Evolutionary conservation across 2,888 invertebrate species (phyloP).

Genomic region (Protodeltote pygarga): DNA sequence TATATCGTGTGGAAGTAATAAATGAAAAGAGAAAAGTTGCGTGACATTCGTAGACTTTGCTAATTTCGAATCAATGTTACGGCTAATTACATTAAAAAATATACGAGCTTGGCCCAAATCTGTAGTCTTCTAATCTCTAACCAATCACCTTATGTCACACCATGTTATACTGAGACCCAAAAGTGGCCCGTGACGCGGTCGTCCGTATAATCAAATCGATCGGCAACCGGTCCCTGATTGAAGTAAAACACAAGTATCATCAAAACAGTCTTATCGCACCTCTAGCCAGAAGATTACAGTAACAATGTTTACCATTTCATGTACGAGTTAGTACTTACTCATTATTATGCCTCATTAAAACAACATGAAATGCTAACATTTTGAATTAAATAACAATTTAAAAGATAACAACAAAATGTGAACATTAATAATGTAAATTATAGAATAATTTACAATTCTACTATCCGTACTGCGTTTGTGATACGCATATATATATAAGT

Average conservation of each 20-base stretch:
- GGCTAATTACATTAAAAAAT: slow-evolving; percentile 45
- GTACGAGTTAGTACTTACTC: slow-evolving; percentile 8
- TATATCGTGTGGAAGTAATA: neutral
- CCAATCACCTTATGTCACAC: slow-evolving; percentile 33
- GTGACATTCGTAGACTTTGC: slow-evolving; percentile 5
- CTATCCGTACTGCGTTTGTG: neutral
- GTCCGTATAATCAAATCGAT: slow-evolving; percentile 1
- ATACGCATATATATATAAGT: neutral
- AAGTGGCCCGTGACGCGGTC: slow-evolving; percentile 6
- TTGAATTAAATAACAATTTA: slow-evolving; percentile 27
- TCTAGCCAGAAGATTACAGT: slow-evolving; percentile 15
- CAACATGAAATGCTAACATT: slow-evolving; percentile 21
- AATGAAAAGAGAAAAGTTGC: slow-evolving; percentile 11
- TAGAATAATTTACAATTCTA: slow-evolving; percentile 2
- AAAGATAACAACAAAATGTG: slow-evolving; percentile 25
- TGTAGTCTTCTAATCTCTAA: slow-evolving; percentile 47
- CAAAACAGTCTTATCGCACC: slow-evolving; percentile 36
- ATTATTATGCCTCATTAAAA: slow-evolving; percentile 21
- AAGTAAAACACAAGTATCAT: slow-evolving; percentile 13
- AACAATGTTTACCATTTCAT: slow-evolving; percentile 9
- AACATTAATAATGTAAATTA: too few relatives aligned
- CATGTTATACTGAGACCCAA: slow-evolving; percentile 10
- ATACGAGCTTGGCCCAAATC: slow-evolving; percentile 51
- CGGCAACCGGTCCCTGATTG: slow-evolving; percentile 5
- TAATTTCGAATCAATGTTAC: slow-evolving; percentile 24